A percentile compares a stretch with the other conserved stretches of the same genome.
Evolutionary conservation across 2,113 vertebrate species (phyloP).

Genomic region (Ciconia stormi): DNA sequence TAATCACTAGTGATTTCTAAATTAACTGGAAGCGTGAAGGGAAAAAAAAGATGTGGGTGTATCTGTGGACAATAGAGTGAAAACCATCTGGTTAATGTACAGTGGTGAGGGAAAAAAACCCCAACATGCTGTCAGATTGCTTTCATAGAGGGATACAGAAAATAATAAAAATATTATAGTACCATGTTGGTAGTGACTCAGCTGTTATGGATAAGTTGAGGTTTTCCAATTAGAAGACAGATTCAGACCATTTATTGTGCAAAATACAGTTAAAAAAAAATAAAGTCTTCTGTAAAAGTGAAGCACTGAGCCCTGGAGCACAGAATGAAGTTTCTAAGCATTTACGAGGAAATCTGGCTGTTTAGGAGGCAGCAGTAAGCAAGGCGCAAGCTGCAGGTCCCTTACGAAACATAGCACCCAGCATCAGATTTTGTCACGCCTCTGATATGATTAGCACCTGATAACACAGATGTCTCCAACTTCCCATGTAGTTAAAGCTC

Average conservation of each 20-base stretch:
- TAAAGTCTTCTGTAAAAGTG: not conserved
- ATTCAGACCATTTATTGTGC: not conserved
- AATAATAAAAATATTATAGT: conserved; percentile 54
- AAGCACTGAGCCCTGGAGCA: not conserved
- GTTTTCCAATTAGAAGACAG: conserved; percentile 15
- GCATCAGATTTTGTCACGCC: not conserved
- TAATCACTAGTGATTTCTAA: conserved; percentile 44
- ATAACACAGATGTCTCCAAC: not conserved
- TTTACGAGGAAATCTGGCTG: not conserved
- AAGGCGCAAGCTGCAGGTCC: not conserved
- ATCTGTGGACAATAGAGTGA: conserved; percentile 57
- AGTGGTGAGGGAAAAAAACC: conserved; percentile 21
- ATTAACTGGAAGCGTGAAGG: conserved; percentile 36
- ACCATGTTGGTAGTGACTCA: conserved; percentile 24
- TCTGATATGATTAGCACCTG: not conserved
- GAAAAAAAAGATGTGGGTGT: conserved; percentile 36
- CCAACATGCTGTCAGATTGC: conserved; percentile 8
- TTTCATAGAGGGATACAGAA: not conserved
- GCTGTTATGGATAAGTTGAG: not conserved
- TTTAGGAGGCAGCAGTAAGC: not conserved
- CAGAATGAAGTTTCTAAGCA: not conserved
- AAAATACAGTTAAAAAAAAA: not conserved
- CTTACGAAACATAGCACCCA: not conserved
- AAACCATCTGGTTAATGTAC: conserved; percentile 63
- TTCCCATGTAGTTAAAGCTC: not conserved